Base-by-base conservation (phyloP, 2,113 vertebrate genomes). In the Tauraco erythrolophus region DNA sequence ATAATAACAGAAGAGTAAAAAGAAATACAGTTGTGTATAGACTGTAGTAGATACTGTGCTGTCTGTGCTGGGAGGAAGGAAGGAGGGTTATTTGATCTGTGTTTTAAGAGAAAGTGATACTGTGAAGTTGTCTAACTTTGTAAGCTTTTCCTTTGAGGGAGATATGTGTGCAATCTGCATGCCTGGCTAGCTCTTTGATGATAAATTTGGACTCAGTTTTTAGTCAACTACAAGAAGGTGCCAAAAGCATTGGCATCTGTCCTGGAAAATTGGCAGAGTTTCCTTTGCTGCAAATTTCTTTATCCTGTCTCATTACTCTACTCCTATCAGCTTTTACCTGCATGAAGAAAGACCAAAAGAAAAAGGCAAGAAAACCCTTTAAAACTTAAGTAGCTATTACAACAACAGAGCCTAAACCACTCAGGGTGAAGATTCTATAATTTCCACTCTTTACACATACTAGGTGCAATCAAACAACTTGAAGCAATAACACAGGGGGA, bases 101-200 rank as follows among this genome's bases (percentile, higher is more conserved):
- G 78, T 90, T 96, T 88, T 93, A 88, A 97, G 96, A 84, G 94
- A 66, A 69, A 88, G 23, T n/a, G 94, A 88, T 82, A 75, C 83
- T 89, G 83, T 98, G 84, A 92, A 95, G 88, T 86, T 96, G 93
- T 89, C 86, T 91, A 84, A 91, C 60, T 92, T 72, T 85, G 65
- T 78, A 93, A 64, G 86, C 86, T 93, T 95, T 96, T 91, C 86
- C 86, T 95, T 96, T 97, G 89, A 94, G 93, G 54, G 50, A 74
- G 78, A 94, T 92, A 68, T 78, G 88, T 88, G 92, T 94, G 92
- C 96, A 96, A 96, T 97, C 97, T 97, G 96, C 92, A 92, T 89
- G 96, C 93, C 74, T 96, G 84, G 66, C 94, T 95, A 93, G 85
- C 84, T 93, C 90, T 98, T 98, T 98, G 96, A 97, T 96, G 97